Evolutionary conservation across 2,797 vertebrate genomes (phyloP).

Genomic region (Hozukius guyotensis): DNA sequence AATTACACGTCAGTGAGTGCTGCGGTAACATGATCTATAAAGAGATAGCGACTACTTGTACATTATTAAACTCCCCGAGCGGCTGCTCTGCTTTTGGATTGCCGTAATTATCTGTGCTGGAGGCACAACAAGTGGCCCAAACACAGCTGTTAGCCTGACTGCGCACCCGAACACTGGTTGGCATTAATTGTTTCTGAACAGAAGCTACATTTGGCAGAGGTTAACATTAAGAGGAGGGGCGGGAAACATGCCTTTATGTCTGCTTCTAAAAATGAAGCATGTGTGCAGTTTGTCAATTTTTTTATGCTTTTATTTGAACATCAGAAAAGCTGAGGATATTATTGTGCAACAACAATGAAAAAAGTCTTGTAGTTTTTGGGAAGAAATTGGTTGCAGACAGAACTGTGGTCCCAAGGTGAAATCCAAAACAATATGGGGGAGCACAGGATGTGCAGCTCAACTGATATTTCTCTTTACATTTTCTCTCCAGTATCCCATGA

Average conservation of each 20-base stretch:
- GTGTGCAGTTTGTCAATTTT: background rate
- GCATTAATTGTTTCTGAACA: conserved; percentile 85
- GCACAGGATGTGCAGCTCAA: conserved; percentile 33
- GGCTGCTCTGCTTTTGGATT: conserved; percentile 86
- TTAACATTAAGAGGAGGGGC: conserved; percentile 63
- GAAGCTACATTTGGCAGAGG: conserved; percentile 81
- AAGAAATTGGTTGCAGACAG: conserved; percentile 5
- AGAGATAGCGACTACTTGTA: conserved; percentile 86
- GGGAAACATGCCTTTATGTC: conserved; percentile 62
- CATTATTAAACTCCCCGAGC: conserved; percentile 86
- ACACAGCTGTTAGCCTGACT: conserved; percentile 86
- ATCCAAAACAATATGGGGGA: conserved; percentile 24
- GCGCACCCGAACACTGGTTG: conserved; percentile 69
- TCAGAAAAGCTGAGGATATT: background rate
- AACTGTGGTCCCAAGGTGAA: conserved; percentile 20
- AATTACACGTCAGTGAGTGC: conserved; percentile 85
- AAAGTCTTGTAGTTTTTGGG: background rate
- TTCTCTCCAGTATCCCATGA: conserved; percentile 43
- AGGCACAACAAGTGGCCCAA: conserved; percentile 87
- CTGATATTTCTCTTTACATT: conserved; percentile 46
- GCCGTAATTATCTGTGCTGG: conserved; percentile 86
- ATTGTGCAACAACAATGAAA: background rate
- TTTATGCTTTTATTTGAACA: conserved; percentile 3
- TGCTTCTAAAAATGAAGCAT: conserved; percentile 24
- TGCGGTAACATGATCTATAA: conserved; percentile 84